Conservation (phyloP, 2,113 vertebrate species). For the Platichthys stellatus region DNA sequence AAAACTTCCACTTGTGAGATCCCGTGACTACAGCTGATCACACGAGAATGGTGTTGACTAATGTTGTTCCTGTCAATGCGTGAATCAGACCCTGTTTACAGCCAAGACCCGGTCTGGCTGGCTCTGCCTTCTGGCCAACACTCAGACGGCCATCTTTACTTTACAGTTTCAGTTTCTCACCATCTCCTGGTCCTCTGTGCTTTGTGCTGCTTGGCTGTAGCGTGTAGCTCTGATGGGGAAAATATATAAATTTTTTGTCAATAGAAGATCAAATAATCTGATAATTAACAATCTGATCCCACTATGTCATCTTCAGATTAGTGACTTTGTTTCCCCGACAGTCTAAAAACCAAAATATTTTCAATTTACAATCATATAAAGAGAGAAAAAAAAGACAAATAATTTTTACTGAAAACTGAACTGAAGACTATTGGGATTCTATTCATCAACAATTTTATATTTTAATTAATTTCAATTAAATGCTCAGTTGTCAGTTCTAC, state of each 20-base stretch:
- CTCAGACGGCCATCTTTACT: constrained; percentile 22
- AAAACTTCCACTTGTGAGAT: constrained; percentile 16
- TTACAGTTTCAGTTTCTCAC: constrained; percentile 49
- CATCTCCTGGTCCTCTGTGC: neutral
- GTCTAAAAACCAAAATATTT: neutral
- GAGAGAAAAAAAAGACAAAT: too few relatives aligned
- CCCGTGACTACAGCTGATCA: constrained; percentile 2
- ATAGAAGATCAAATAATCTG: neutral
- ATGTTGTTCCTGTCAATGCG: constrained; percentile 62
- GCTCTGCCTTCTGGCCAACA: constrained; percentile 47
- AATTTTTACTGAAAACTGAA: neutral
- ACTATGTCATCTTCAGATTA: too few relatives aligned
- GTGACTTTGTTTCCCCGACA: too few relatives aligned
- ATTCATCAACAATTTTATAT: too few relatives aligned
- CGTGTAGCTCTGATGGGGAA: neutral
- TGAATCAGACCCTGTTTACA: constrained; percentile 53
- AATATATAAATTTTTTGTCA: neutral
- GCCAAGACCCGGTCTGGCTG: constrained; percentile 18
- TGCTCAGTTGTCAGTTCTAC: too few relatives aligned
- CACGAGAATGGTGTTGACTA: constrained; percentile 35
- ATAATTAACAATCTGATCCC: too few relatives aligned
- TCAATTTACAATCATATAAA: too few relatives aligned
- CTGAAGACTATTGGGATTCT: too few relatives aligned
- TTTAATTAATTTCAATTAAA: neutral
- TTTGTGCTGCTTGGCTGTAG: neutral